Base-by-base conservation (phyloP, 1,140 invertebrate species). In the Limonius californicus region DNA sequence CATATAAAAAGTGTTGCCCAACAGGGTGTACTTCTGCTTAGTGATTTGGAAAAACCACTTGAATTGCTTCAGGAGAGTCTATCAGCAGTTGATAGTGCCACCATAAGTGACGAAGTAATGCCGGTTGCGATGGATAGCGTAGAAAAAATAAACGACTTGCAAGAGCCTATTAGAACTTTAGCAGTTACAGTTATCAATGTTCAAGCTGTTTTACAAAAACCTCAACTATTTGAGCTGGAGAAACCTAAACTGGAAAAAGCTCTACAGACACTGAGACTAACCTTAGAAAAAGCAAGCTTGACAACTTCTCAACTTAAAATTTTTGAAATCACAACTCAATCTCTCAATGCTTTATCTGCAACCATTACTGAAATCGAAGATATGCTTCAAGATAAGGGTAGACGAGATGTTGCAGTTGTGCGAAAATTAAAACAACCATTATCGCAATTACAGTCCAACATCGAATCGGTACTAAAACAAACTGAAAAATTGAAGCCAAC, bases 351-450 rank as follows among this genome's bases (percentile, higher is more conserved):
- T 19, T 3, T 50, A 21, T 18, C 16, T 12, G 45, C n/a, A 6
- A 18, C 20, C 2, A 14, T 50, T 2, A 18, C n/a, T 8, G 20
- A 50, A 20, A 21, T 61, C 8, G 27, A 61, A 15, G 27, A 54
- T 1, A 2, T 42, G n/a, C 32, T 39, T 39, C 7, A 39, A 6
- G n/a, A 39, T 39, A 39, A 39, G n/a, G 35, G 21, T 1, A 54
- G 58, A 54, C 45, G 27, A 6, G 58, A 60, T 54, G 14, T 60
- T 20, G 7, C 23, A 54, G 47, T 32, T 7, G 16, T 39, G 0
- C 39, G 54, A 19, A 27, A 12, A 18, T 39, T 60, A 12, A 60
- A 35, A n/a, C n/a, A 9, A 12, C 8, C 35, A 12, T 11, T 39
- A 39, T 11, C 7, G 7, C 35, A 39, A 2, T 14, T 39, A 14